phyloP scores from a whole-genome alignment of 2,888 invertebrate species.

The Sericinus montela region DNA sequence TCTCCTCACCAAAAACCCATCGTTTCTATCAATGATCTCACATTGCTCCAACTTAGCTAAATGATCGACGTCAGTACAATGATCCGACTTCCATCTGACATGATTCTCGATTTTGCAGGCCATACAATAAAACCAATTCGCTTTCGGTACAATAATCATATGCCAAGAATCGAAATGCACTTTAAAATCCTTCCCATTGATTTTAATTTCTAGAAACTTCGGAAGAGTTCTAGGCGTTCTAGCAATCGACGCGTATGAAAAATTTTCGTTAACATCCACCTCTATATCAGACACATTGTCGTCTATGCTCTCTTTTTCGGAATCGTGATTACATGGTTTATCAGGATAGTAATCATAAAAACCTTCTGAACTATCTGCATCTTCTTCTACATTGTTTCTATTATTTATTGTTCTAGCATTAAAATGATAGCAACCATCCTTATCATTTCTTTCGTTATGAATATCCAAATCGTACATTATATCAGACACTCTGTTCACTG shows the following conservation, averaged over 20 bases:
- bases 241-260: constrained; percentile 37
- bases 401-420: constrained; percentile 18
- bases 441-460: neutral
- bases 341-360: neutral
- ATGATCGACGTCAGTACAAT: constrained; percentile 27
- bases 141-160: constrained; percentile 29
- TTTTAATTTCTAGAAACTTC: constrained; percentile 27
- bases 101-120: constrained; percentile 25
- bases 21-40: constrained; percentile 21
- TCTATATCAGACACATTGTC: constrained; percentile 3
- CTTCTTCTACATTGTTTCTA: constrained; percentile 4
- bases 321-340: neutral
- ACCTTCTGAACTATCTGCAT: neutral
- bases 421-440: constrained; percentile 22
- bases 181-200: constrained; percentile 27
- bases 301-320: constrained; percentile 8
- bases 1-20: constrained; percentile 28
- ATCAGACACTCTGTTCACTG: constrained; percentile 29
- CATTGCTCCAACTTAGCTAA: constrained; percentile 25
- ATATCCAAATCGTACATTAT: constrained; percentile 20
- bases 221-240: constrained; percentile 25
- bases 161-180: constrained; percentile 37
- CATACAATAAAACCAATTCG: constrained; percentile 35
- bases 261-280: neutral
- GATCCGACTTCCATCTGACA: constrained; percentile 20